These are phyloP conservation scores for Halcyon chelicuti DNA, from an alignment of 2,797 vertebrate species.

Conservation along the genomic window DNA sequence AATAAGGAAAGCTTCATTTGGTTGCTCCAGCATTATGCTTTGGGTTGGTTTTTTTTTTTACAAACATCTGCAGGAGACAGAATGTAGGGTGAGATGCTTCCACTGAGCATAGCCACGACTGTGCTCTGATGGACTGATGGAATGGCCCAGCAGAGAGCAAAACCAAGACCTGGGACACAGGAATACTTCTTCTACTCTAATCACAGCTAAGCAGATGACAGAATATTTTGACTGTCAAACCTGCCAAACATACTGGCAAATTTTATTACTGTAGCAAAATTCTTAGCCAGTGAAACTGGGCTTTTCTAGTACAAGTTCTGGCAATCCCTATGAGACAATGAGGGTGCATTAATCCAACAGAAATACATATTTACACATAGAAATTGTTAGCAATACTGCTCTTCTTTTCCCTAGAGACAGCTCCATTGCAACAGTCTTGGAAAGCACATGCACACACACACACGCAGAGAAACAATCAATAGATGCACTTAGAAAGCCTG, in stretches of 20 bases:
- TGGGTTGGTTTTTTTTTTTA: background rate
- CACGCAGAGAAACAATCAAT: slow-evolving; percentile 85
- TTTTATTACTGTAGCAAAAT: background rate
- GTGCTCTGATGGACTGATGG: background rate
- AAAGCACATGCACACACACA: background rate
- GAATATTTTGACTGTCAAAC: background rate
- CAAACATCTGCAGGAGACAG: background rate
- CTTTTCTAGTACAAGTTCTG: background rate
- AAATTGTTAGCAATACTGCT: background rate
- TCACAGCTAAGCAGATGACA: background rate
- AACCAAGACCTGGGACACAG: background rate
- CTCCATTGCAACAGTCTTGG: background rate
- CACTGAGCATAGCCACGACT: background rate
- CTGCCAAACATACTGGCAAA: background rate
- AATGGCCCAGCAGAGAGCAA: background rate
- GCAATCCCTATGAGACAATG: background rate
- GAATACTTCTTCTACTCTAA: background rate
- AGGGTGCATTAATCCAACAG: background rate
- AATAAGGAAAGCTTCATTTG: background rate
- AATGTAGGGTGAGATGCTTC: background rate
- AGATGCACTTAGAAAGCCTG: slow-evolving; percentile 85
- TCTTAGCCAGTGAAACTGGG: background rate
- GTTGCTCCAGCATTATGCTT: background rate
- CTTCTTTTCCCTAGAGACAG: background rate
- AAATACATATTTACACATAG: slow-evolving; percentile 38